Base-by-base conservation (phyloP, 2,888 invertebrate species). In the Diarsia dahlii region DNA sequence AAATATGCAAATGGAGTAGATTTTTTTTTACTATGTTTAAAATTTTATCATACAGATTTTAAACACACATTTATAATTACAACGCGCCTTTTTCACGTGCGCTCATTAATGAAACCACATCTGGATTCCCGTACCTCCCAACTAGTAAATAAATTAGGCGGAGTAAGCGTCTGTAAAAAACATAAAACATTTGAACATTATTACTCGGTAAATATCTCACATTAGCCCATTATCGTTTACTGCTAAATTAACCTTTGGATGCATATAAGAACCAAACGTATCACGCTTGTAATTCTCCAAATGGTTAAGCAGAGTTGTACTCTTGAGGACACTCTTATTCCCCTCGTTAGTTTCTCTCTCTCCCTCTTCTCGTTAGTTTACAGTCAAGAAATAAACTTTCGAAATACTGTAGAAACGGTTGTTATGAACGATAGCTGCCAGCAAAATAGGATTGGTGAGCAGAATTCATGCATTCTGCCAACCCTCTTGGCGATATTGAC, bases 141-240 rank as follows among this genome's bases (percentile, higher is more conserved):
- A 28, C 18, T 67, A 68, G 78, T 52, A 46, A 60, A 68, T 76
- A 60, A 60, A 68, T 68, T 45, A 68, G n/a, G 9, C n/a, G 48
- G 3, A 54, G 34, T 48, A 46, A 66, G 50, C 67, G 52, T 23
- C n/a, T 34, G 52, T 60, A 78, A 68, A 68, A 78, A 78, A 62
- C 20, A 76, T 76, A 67, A 76, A 68, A 58, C 28, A 45, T 76
- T 78, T 13, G 67, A 67, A 76, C 68, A 60, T 77, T 67, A 76
- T 77, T 78, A 68, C 78, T 60, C 50, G 0, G 50, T 76, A 77
- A 60, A 76, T 76, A 77, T 50, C 20, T 46, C 54, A 74, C 34
- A 54, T 63, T 76, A 63, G 34, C 54, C 18, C 28, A 76, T 76
- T 75, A 65, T 58, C 28, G 39, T 77, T 76, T 23, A 76, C 18